phyloP scores from a whole-genome alignment of 1,140 invertebrate species.

The Octopus sinensis region DNA sequence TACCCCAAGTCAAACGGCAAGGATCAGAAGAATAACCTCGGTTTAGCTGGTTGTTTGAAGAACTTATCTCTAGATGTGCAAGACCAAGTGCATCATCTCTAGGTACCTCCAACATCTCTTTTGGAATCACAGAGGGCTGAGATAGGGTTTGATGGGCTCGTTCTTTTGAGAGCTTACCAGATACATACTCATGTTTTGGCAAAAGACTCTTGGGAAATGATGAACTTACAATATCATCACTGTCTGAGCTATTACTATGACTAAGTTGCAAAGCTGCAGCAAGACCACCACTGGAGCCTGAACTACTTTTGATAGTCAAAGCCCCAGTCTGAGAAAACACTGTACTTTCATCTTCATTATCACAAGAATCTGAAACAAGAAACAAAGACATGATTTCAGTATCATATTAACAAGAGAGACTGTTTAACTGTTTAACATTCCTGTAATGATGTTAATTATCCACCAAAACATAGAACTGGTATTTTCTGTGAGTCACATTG shows the following conservation, averaged over 20 bases:
- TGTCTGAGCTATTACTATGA: conserved; percentile 45
- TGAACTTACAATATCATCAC: conserved; percentile 35
- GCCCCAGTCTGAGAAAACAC: conserved; percentile 54
- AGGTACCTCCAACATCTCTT: neutral
- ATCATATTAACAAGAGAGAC: too few species aligned
- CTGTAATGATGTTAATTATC: too few species aligned
- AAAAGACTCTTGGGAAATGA: neutral
- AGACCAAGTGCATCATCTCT: neutral
- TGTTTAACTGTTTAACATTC: too few species aligned
- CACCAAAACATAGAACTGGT: too few species aligned
- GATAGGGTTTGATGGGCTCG: neutral
- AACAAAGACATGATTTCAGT: neutral
- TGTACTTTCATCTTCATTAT: conserved; percentile 49
- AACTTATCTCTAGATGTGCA: neutral
- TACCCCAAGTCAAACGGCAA: neutral
- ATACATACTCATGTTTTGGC: neutral
- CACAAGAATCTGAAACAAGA: conserved; percentile 37
- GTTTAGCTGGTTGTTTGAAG: neutral
- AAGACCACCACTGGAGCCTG: conserved; percentile 51
- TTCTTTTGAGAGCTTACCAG: neutral
- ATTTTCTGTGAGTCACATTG: too few species aligned
- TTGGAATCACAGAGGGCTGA: neutral
- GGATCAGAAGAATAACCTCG: conserved; percentile 5
- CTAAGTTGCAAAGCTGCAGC: conserved; percentile 47
- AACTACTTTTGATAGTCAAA: conserved; percentile 54